Evolutionary conservation across 2,888 invertebrate genomes (phyloP).

Genomic region (Coremacera marginata): DNA sequence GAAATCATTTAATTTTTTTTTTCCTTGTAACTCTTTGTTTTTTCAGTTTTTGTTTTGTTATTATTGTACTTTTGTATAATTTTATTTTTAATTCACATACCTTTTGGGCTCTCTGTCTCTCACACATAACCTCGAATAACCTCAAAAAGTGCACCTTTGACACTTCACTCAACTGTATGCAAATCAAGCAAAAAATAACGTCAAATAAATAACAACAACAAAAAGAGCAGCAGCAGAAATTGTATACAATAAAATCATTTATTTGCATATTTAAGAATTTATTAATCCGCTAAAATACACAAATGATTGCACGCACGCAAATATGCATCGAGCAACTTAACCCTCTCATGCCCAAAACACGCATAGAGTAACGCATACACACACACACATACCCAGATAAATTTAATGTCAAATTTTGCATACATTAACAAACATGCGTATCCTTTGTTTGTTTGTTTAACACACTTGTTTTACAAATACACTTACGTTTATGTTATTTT

Average conservation of each 20-base stretch:
- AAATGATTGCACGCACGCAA: slow-evolving; percentile 38
- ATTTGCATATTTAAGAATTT: slow-evolving; percentile 39
- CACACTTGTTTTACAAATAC: slow-evolving; percentile 7
- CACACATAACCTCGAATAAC: no score
- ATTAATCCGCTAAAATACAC: slow-evolving; percentile 40
- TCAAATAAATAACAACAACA: slow-evolving; percentile 25
- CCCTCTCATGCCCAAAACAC: slow-evolving; percentile 6
- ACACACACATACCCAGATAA: slow-evolving; percentile 11
- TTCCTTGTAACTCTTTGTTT: no score
- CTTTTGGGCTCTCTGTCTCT: no score
- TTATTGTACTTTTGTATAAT: no score
- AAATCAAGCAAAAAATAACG: background rate
- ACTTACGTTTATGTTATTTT: background rate
- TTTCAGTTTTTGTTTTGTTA: no score
- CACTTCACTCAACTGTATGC: background rate
- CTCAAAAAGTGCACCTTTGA: no score
- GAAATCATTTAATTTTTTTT: no score
- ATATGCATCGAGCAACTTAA: background rate
- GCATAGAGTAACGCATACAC: no score
- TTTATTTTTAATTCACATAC: no score
- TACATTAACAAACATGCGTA: background rate
- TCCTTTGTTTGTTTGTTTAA: slow-evolving; percentile 15
- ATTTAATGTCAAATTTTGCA: slow-evolving; percentile 12
- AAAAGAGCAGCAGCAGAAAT: slow-evolving; percentile 46
- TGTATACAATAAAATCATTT: slow-evolving; percentile 50